phyloP scores from a whole-genome alignment of 2,113 vertebrate species.

The Crotophaga sulcirostris region DNA sequence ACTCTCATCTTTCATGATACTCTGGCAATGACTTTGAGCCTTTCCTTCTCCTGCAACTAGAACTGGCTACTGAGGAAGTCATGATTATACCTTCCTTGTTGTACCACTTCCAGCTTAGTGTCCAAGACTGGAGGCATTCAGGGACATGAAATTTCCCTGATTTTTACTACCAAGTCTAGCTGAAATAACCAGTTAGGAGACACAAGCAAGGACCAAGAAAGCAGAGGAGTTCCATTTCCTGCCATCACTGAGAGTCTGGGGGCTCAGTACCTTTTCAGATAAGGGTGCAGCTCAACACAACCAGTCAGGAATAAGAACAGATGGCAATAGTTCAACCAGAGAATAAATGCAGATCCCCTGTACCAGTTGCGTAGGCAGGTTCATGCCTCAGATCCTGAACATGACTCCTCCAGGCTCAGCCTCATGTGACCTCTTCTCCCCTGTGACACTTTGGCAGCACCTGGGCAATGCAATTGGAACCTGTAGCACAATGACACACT shows the following conservation, averaged over 20 bases:
- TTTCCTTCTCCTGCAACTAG: not conserved
- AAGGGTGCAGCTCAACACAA: not conserved
- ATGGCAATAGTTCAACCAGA: not conserved
- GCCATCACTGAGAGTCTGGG: not conserved
- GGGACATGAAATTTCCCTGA: constrained; percentile 29
- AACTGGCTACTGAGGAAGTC: constrained; percentile 26
- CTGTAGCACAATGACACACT: not conserved
- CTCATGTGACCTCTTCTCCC: not conserved
- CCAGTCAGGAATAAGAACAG: not conserved
- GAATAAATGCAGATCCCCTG: not conserved
- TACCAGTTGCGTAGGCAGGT: not conserved
- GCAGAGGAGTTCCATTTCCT: constrained; percentile 17
- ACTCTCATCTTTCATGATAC: not conserved
- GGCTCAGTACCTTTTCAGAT: constrained; percentile 14
- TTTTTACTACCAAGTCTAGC: constrained; percentile 1
- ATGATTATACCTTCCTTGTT: constrained; percentile 35
- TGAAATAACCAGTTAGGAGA: constrained; percentile 29
- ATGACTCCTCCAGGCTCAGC: not conserved
- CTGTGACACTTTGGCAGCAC: not conserved
- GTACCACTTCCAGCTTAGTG: constrained; percentile 5
- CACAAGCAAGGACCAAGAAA: constrained; percentile 11
- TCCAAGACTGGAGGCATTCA: constrained; percentile 43
- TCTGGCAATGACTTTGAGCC: not conserved
- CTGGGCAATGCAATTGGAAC: not conserved
- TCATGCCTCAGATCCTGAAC: not conserved